Percentiles rank a stretch among this genome's conserved stretches.
Evolutionary conservation across 2,797 vertebrate genomes (phyloP).

Genomic region (Macrochelys suwanniensis): DNA sequence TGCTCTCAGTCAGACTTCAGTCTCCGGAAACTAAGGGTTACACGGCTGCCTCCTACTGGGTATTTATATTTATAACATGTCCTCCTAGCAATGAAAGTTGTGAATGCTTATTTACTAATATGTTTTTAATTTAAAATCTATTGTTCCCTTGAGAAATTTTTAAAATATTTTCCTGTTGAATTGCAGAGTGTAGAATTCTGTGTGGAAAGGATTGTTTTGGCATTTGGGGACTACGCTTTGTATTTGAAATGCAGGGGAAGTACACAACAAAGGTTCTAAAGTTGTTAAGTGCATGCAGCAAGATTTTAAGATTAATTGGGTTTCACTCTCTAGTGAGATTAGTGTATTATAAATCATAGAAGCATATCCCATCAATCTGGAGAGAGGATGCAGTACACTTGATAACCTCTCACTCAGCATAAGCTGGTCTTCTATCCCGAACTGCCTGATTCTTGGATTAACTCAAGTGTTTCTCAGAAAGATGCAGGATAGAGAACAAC

Average conservation of each 20-base stretch:
- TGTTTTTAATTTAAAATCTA: background rate
- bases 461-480: background rate
- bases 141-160: background rate
- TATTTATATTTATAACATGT: background rate
- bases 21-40: background rate
- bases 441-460: constrained; percentile 50
- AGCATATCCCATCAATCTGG: constrained; percentile 61
- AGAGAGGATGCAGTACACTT: constrained; percentile 24
- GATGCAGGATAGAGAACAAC: background rate
- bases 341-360: constrained; percentile 64
- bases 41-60: background rate
- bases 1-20: no score
- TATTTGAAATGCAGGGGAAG: constrained; percentile 48
- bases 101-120: background rate
- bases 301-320: constrained; percentile 74
- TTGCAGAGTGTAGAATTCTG: background rate
- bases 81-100: background rate
- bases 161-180: background rate
- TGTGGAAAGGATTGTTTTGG: background rate
- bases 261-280: constrained; percentile 14
- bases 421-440: constrained; percentile 49
- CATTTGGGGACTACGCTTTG: background rate
- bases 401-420: constrained; percentile 66
- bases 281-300: constrained; percentile 51
- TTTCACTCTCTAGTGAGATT: constrained; percentile 67